Conservation (phyloP, 2,113 vertebrate species). For the Panthera leo region DNA sequence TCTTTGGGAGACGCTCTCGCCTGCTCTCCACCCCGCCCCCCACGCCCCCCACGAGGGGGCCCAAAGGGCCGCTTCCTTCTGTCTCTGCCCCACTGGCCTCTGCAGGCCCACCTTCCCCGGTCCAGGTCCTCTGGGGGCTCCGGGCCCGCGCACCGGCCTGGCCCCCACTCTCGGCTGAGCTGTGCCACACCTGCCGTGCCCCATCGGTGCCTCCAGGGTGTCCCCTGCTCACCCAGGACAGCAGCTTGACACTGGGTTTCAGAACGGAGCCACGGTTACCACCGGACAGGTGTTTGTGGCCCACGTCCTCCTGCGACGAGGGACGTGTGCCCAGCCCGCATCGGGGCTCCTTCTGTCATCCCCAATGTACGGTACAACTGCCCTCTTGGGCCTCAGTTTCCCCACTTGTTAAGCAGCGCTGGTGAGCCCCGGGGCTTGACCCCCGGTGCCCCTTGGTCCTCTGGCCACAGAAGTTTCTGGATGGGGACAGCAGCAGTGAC, state of each 20-base stretch:
- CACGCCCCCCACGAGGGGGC: accelerated
- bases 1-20: accelerated
- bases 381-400: background rate
- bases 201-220: accelerated
- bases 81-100: background rate
- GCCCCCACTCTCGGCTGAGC: accelerated
- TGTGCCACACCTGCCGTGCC: too few relatives aligned
- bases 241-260: background rate
- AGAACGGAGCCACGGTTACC: accelerated
- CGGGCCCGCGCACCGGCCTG: accelerated
- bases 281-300: accelerated
- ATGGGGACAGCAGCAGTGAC: accelerated
- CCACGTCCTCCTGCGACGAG: accelerated
- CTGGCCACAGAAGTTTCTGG: too few relatives aligned
- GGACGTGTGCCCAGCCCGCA: accelerated
- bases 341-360: too few relatives aligned
- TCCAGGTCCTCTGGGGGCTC: background rate
- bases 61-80: background rate
- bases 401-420: background rate
- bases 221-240: accelerated
- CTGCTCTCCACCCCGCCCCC: accelerated
- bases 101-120: background rate
- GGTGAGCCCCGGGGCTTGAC: accelerated
- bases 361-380: accelerated
- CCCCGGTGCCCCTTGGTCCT: too few relatives aligned